Base-by-base conservation (phyloP, 2,888 invertebrate species). In the Spilarctia lutea region DNA sequence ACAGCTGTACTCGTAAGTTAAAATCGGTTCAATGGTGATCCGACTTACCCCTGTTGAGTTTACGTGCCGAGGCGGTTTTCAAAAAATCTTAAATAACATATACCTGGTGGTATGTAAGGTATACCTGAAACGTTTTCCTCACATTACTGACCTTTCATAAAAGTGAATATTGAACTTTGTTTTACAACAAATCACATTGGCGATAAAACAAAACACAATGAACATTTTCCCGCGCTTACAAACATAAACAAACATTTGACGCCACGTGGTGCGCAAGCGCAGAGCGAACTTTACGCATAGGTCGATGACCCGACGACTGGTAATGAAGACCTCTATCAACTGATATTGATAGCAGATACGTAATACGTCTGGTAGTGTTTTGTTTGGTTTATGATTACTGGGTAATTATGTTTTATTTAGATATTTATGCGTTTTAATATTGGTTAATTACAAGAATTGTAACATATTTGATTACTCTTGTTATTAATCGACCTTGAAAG, bases 221-320 rank as follows among this genome's bases (percentile, higher is more conserved):
- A 67, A 33, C 42, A 67, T 73, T 85, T 74, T 83, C 83, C 83
- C 85, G 85, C 83, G 79, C 73, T 76, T 68, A 67, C 65, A 35
- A 68, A 85, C 77, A 83, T 83, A 83, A 83, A 83, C 83, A 83
- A 83, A 83, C 85, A 78, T 65, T 65, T 42, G 35, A 8, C 27
- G 77, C 83, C 78, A 83, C 85, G 83, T 83, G 83, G 83, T 81
- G 78, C 68, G 81, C 72, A 76, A 24, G 68, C 63, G 71, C 67
- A 20, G 67, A 60, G 71, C 83, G 75, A 85, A 83, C 76, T 85
- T 84, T 78, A 83, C 79, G 71, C 79, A 56, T 35, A 68, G 85
- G 83, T 71, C 81, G 42, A 75, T 79, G 75, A 85, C 72, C 85
- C 67, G 30, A 56, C 39, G 45, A 16, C 65, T 33, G 35, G 78